phyloP scores from a whole-genome alignment of 2,888 invertebrate genomes.

The Cheilosia soror region DNA sequence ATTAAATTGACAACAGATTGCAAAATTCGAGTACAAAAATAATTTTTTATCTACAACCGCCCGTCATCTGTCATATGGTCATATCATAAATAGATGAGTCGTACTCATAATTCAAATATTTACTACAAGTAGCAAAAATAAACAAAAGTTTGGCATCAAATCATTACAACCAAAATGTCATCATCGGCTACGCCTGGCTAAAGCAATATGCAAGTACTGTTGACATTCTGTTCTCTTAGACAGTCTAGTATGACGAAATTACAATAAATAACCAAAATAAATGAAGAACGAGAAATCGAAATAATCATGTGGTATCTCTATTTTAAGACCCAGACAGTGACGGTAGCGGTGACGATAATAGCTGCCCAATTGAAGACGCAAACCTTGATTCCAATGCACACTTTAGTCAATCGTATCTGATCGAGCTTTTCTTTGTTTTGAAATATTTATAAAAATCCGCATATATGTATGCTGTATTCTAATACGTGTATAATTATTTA shows the following conservation, averaged over 20 bases:
- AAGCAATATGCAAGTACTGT: not conserved
- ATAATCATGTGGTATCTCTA: constrained; percentile 27
- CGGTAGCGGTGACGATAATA: constrained; percentile 15
- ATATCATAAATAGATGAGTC: constrained; percentile 36
- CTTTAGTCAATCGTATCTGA: constrained; percentile 14
- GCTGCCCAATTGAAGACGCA: constrained; percentile 31
- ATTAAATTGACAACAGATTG: too few species aligned
- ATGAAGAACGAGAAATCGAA: constrained; percentile 1
- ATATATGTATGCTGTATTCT: too few species aligned
- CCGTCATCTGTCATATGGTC: constrained; percentile 33
- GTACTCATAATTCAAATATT: constrained; percentile 17
- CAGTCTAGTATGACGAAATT: constrained; percentile 38
- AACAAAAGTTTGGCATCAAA: constrained; percentile 21
- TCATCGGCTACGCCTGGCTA: not conserved
- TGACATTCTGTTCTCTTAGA: constrained; percentile 24
- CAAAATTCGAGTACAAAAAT: constrained; percentile 6
- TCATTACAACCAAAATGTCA: constrained; percentile 9
- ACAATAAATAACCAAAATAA: constrained; percentile 22
- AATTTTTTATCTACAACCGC: constrained; percentile 7
- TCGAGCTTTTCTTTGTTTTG: not conserved
- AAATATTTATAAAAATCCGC: too few species aligned
- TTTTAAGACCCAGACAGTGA: constrained; percentile 45
- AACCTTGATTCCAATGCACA: constrained; percentile 6
- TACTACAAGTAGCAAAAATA: constrained; percentile 10
- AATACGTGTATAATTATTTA: too few species aligned